Conservation (phyloP, 2,888 invertebrate genomes). For the Tenthredo notha region DNA sequence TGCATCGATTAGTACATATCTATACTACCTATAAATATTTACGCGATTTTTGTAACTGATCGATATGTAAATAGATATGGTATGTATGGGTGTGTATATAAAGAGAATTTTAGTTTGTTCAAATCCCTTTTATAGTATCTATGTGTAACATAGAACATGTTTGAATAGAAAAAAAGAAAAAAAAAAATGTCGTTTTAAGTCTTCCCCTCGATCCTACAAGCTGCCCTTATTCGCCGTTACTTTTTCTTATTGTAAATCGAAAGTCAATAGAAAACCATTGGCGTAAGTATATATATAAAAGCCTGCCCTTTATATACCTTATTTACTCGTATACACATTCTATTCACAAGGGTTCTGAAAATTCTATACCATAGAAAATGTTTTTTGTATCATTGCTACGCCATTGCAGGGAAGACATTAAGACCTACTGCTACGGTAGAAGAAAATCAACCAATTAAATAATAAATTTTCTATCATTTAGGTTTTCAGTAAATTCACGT, state of each 20-base stretch:
- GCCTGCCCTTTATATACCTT: not conserved
- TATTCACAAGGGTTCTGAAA: not conserved
- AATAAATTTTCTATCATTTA: not conserved
- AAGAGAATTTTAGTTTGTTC: not conserved
- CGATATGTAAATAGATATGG: not conserved
- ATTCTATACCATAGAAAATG: not conserved
- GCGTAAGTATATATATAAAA: conserved; percentile 22
- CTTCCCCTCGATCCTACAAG: conserved; percentile 15
- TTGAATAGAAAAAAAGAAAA: conserved; percentile 56
- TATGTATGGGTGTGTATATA: not conserved
- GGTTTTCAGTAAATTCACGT: not conserved
- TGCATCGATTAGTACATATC: not conserved
- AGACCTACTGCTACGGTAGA: not conserved
- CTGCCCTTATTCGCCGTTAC: conserved; percentile 47
- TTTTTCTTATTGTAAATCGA: conserved; percentile 54
- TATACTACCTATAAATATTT: too few species aligned
- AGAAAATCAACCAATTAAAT: conserved; percentile 5
- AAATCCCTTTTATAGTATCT: conserved; percentile 27
- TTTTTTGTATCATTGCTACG: not conserved
- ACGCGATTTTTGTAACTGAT: not conserved
- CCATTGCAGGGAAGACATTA: not conserved
- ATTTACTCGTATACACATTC: not conserved
- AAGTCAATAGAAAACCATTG: conserved; percentile 54
- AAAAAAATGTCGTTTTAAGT: conserved; percentile 54
- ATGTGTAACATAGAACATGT: conserved; percentile 50